These are phyloP conservation scores for Megaleporinus macrocephalus DNA, from an alignment of 2,113 vertebrate genomes.

Conservation along the genomic window DNA sequence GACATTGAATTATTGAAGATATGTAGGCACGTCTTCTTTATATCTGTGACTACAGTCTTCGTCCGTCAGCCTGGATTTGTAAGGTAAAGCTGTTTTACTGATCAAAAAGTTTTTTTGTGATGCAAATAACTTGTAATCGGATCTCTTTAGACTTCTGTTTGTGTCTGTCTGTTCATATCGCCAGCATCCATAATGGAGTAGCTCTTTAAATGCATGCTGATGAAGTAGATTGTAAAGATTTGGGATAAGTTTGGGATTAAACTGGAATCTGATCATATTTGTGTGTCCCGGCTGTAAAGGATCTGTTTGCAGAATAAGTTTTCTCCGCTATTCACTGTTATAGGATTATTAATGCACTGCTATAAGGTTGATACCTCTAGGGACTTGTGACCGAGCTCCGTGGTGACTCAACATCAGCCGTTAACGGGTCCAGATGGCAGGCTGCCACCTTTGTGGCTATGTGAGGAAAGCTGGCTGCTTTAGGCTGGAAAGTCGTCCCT, in stretches of 20 bases:
- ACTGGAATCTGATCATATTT: too few relatives aligned
- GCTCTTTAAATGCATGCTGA: not conserved
- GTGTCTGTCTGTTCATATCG: not conserved
- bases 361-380: not conserved
- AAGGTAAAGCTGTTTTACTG: not conserved
- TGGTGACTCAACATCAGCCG: not conserved
- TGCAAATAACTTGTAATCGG: not conserved
- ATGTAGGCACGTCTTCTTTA: not conserved
- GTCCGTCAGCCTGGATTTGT: too few relatives aligned
- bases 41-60: too few relatives aligned
- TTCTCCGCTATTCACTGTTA: too few relatives aligned
- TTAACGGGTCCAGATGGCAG: not conserved
- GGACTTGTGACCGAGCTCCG: not conserved
- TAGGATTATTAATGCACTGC: not conserved
- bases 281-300: too few relatives aligned
- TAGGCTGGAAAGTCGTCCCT: not conserved
- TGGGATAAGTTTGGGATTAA: not conserved
- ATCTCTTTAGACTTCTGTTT: not conserved
- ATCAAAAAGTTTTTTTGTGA: not conserved
- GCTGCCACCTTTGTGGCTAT: not conserved
- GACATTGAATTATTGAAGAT: not conserved
- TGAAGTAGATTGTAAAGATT: not conserved
- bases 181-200: too few relatives aligned
- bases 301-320: too few relatives aligned
- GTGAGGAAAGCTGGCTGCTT: constrained; percentile 1